Evolutionary conservation across 2,113 vertebrate genomes (phyloP).

Genomic region (Podarcis cretensis): DNA sequence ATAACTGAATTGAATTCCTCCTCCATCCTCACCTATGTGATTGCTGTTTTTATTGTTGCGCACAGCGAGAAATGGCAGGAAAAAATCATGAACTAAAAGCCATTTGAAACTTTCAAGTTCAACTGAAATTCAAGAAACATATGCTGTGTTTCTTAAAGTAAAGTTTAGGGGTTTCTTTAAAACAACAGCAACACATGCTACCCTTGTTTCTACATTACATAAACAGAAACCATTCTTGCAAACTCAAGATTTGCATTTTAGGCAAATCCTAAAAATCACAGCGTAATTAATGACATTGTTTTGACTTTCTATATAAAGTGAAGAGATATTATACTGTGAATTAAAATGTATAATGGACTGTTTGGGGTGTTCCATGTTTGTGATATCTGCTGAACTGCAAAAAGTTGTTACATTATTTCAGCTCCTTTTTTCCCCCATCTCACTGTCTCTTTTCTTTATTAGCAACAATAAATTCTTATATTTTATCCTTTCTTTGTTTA

Average conservation of each 20-base stretch:
- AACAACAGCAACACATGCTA: background rate
- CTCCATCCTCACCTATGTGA: no score
- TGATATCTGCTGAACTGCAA: slow-evolving; percentile 50
- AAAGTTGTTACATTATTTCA: slow-evolving; percentile 47
- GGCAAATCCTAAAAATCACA: background rate
- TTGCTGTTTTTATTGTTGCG: background rate
- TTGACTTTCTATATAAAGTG: slow-evolving; percentile 19
- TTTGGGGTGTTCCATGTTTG: slow-evolving; percentile 22
- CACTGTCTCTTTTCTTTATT: slow-evolving; percentile 54
- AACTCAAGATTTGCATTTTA: background rate
- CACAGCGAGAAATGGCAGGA: background rate
- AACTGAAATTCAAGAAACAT: background rate
- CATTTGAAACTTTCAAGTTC: background rate
- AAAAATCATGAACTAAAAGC: background rate
- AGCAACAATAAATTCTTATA: slow-evolving; percentile 61
- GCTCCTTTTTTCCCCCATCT: background rate
- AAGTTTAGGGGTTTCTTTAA: background rate
- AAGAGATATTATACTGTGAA: slow-evolving; percentile 9
- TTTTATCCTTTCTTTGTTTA: slow-evolving; percentile 59
- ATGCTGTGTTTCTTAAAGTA: background rate
- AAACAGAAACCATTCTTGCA: background rate
- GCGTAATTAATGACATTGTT: background rate
- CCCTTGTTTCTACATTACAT: background rate
- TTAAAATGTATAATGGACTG: slow-evolving; percentile 53
- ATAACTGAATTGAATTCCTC: no score